phyloP scores from a whole-genome alignment of 2,888 invertebrate genomes.

The Parascotia fuliginaria region DNA sequence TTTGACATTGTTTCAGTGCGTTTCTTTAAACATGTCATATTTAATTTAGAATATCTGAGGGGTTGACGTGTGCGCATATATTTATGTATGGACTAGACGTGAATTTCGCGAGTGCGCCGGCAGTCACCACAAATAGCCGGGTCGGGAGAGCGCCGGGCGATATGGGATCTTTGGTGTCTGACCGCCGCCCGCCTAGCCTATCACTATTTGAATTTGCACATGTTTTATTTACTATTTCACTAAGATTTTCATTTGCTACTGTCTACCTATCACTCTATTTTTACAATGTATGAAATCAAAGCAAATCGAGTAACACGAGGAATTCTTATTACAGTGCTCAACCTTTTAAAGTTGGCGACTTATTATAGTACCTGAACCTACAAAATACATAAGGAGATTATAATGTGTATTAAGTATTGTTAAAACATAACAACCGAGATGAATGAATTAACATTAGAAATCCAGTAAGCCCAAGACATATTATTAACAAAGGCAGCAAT shows the following conservation, averaged over 20 bases:
- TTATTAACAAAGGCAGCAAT: slow-evolving; percentile 36
- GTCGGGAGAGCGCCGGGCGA: slow-evolving; percentile 40
- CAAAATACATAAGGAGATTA: not conserved
- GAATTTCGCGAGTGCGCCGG: slow-evolving; percentile 56
- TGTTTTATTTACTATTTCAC: slow-evolving; percentile 1
- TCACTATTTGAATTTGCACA: slow-evolving; percentile 12
- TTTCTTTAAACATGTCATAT: slow-evolving; percentile 36
- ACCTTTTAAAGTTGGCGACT: too few relatives aligned
- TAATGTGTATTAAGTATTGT: slow-evolving; percentile 11
- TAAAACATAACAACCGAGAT: slow-evolving; percentile 9
- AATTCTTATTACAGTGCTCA: too few relatives aligned
- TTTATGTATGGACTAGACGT: slow-evolving; percentile 51
- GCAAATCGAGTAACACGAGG: too few relatives aligned
- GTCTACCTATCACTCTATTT: too few relatives aligned
- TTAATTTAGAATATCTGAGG: slow-evolving; percentile 41
- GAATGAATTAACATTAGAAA: slow-evolving; percentile 16
- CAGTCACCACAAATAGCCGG: slow-evolving; percentile 61
- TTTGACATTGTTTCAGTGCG: slow-evolving; percentile 31
- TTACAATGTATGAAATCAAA: too few relatives aligned
- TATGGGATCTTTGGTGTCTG: slow-evolving; percentile 22
- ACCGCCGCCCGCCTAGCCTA: slow-evolving; percentile 21
- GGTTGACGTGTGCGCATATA: slow-evolving; percentile 30
- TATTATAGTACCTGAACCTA: too few relatives aligned
- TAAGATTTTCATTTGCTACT: not conserved
- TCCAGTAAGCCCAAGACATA: slow-evolving; percentile 9